phyloP scores from a whole-genome alignment of 2,888 invertebrate species.

The Crossocerus cetratus region DNA sequence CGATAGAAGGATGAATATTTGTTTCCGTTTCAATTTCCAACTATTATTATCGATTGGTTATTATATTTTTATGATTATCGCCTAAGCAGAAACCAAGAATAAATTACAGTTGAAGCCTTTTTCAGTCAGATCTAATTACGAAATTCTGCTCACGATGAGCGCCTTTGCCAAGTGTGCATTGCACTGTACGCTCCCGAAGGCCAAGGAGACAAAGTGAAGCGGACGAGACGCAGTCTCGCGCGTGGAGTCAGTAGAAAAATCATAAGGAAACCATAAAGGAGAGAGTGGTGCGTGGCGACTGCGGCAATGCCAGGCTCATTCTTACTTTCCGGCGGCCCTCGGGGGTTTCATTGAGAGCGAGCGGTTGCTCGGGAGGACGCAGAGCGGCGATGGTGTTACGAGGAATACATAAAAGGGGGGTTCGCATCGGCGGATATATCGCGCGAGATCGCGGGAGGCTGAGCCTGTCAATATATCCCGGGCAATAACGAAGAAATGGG shows the following conservation, averaged over 20 bases:
- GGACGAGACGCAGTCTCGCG: no score
- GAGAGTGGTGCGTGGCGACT: slow-evolving; percentile 30
- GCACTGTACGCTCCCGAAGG: no score
- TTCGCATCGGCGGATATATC: background rate
- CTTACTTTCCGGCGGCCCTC: slow-evolving; percentile 6
- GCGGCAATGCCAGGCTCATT: background rate
- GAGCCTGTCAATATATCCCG: slow-evolving; percentile 31
- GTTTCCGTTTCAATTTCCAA: no score
- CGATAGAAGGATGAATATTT: no score
- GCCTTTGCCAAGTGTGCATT: no score
- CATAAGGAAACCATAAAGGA: slow-evolving; percentile 33
- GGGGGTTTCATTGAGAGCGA: background rate
- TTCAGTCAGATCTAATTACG: no score
- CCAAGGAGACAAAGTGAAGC: background rate
- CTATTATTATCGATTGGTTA: no score
- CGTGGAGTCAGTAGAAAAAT: slow-evolving; percentile 11
- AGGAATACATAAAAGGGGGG: slow-evolving; percentile 24
- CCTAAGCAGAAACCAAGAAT: no score
- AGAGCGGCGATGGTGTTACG: slow-evolving; percentile 6
- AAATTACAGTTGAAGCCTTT: no score
- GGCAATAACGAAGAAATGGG: slow-evolving; percentile 54
- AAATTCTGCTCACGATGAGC: no score
- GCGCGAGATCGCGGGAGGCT: background rate
- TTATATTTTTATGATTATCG: no score
- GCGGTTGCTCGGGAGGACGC: background rate